Conservation (phyloP, 1,140 invertebrate genomes). For the Diorhabda carinulata region DNA sequence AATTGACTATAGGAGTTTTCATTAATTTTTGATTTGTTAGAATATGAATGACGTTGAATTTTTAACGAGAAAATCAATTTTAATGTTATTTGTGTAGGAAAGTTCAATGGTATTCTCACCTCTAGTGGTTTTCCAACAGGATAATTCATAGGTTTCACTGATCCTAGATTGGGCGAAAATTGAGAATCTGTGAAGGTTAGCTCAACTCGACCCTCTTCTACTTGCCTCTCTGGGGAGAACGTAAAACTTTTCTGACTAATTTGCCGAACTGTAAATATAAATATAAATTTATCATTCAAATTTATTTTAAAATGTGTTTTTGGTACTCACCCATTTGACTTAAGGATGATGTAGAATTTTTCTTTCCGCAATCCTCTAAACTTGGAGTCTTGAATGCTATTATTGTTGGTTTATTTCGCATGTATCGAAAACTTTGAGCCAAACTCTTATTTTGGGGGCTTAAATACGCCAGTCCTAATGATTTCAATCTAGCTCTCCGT, state of each 20-base stretch:
- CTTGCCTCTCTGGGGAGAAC: constrained; percentile 40
- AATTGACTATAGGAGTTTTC: no score
- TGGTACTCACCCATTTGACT: constrained; percentile 50
- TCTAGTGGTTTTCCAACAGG: constrained; percentile 76
- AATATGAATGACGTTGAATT: no score
- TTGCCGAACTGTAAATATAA: constrained; percentile 26
- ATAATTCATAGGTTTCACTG: constrained; percentile 57
- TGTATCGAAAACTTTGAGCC: constrained; percentile 78
- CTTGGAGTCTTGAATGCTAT: constrained; percentile 79
- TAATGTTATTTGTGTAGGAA: no score
- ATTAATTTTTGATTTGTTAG: no score
- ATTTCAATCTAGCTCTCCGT: constrained; percentile 58
- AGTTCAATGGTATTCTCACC: constrained; percentile 49
- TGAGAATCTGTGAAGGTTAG: constrained; percentile 26
- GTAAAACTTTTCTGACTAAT: constrained; percentile 29
- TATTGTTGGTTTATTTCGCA: constrained; percentile 81
- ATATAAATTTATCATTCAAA: not conserved
- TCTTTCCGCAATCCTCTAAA: constrained; percentile 62
- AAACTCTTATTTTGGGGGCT: constrained; percentile 73
- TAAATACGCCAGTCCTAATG: constrained; percentile 63
- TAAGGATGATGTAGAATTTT: constrained; percentile 53
- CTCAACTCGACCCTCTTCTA: constrained; percentile 54
- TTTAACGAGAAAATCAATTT: no score
- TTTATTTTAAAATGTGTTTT: not conserved
- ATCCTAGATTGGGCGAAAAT: constrained; percentile 40